phyloP scores from a whole-genome alignment of 2,888 invertebrate species.

The Anticlea derivata region DNA sequence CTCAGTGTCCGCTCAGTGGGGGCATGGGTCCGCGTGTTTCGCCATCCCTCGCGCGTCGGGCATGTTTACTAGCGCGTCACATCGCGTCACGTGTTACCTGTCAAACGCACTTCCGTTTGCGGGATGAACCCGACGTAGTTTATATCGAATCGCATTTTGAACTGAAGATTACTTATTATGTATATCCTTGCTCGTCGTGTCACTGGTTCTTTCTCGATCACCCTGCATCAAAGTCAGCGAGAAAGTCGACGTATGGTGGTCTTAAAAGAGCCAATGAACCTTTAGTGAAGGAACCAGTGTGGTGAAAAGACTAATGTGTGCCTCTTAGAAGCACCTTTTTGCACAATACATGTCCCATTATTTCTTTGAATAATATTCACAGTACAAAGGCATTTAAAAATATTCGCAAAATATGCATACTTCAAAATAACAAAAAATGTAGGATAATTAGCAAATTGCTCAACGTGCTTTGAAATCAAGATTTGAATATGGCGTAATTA shows the following conservation, averaged over 20 bases:
- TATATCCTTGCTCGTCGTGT: no score
- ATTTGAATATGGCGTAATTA: constrained; percentile 32
- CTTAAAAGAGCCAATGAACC: no score
- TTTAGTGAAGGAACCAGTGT: no score
- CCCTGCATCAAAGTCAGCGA: no score
- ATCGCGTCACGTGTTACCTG: constrained; percentile 16
- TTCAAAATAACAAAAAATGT: constrained; percentile 23
- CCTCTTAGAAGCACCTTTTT: no score
- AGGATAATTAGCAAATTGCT: constrained; percentile 34
- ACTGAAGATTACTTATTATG: neutral
- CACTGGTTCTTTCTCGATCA: no score
- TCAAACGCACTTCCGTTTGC: constrained; percentile 6
- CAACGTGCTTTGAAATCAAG: constrained; percentile 25
- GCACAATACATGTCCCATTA: no score
- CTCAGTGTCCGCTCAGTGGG: neutral
- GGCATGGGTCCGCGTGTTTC: no score
- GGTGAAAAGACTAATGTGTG: no score
- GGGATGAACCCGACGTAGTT: neutral
- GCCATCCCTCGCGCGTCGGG: neutral
- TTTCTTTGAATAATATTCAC: neutral
- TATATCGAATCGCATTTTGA: neutral
- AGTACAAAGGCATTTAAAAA: constrained; percentile 10
- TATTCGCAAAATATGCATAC: constrained; percentile 15
- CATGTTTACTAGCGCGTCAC: no score
- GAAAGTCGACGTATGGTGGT: no score